These are phyloP conservation scores for Antennarius striatus DNA, from an alignment of 2,113 vertebrate species.

Conservation along the genomic window DNA sequence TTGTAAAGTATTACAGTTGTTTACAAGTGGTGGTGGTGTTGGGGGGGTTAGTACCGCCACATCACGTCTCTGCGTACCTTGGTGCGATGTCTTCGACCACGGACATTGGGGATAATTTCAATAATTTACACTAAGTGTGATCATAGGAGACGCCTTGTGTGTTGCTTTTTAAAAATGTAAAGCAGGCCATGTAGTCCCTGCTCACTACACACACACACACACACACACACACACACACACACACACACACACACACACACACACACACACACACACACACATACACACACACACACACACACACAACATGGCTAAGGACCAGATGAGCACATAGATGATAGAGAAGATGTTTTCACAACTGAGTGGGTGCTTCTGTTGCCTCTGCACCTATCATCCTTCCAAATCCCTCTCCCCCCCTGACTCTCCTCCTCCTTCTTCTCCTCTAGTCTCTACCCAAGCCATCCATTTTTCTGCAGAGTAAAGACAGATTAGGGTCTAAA, in stretches of 20 bases:
- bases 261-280: conserved; percentile 17
- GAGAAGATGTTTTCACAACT: conserved; percentile 68
- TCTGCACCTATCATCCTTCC: conserved; percentile 38
- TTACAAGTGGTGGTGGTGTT: conserved; percentile 46
- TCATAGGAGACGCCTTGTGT: conserved; percentile 50
- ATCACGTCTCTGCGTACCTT: conserved; percentile 35
- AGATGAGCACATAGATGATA: conserved; percentile 44
- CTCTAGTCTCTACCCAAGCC: conserved; percentile 55
- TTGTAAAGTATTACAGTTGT: conserved; percentile 66
- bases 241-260: conserved; percentile 20
- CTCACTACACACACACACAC: conserved; percentile 29
- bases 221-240: conserved; percentile 23
- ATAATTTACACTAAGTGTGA: conserved; percentile 72
- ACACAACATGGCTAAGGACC: conserved; percentile 33
- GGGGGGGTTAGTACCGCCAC: conserved; percentile 40
- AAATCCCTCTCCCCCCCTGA: conserved; percentile 14
- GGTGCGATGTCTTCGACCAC: conserved; percentile 59
- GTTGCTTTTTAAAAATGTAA: conserved; percentile 78
- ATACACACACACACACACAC: neutral
- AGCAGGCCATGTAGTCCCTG: conserved; percentile 52
- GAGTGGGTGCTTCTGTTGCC: conserved; percentile 50
- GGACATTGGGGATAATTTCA: conserved; percentile 62
- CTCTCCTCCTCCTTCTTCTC: conserved; percentile 14
- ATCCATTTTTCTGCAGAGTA: conserved; percentile 61
- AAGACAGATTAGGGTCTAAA: conserved; percentile 75